Evolutionary conservation across 2,888 invertebrate species (phyloP).

Genomic region (Drosophila paramelanica): DNA sequence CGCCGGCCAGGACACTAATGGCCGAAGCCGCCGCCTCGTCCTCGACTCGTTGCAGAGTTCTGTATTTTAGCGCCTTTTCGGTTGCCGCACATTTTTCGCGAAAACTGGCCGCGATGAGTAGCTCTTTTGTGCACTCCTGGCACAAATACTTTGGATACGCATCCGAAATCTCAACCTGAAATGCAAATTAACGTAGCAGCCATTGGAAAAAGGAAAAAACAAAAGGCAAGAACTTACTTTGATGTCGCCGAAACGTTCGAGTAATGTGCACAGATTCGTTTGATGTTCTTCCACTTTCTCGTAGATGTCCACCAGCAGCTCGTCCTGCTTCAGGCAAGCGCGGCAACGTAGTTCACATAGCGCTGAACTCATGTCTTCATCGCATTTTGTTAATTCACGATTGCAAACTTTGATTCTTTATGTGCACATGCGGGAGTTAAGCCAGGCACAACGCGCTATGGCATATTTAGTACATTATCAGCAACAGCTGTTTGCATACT

Average conservation of each 20-base stretch:
- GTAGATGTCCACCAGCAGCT: constrained; percentile 80
- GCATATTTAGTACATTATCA: constrained; percentile 20
- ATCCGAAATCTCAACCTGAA: constrained; percentile 74
- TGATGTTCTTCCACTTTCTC: constrained; percentile 81
- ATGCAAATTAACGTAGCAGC: neutral
- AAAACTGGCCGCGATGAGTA: constrained; percentile 81
- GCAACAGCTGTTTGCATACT: constrained; percentile 6
- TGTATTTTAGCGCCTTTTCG: constrained; percentile 53
- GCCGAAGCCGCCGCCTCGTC: constrained; percentile 4
- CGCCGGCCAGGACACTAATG: neutral
- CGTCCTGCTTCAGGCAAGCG: constrained; percentile 79
- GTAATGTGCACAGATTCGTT: constrained; percentile 71
- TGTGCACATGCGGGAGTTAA: constrained; percentile 1
- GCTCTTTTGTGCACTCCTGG: constrained; percentile 81
- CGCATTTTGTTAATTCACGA: neutral
- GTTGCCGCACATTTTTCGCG: constrained; percentile 79
- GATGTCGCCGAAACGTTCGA: constrained; percentile 77
- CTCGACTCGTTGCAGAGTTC: neutral
- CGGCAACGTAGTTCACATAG: constrained; percentile 76
- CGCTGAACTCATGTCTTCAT: constrained; percentile 42
- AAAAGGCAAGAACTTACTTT: constrained; percentile 47
- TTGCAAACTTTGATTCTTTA: neutral
- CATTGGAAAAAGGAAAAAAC: neutral
- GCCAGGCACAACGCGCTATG: neutral
- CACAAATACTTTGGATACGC: constrained; percentile 81